Base-by-base conservation (phyloP, 2,797 vertebrate species). In the Spinibarbus caldwelli region DNA sequence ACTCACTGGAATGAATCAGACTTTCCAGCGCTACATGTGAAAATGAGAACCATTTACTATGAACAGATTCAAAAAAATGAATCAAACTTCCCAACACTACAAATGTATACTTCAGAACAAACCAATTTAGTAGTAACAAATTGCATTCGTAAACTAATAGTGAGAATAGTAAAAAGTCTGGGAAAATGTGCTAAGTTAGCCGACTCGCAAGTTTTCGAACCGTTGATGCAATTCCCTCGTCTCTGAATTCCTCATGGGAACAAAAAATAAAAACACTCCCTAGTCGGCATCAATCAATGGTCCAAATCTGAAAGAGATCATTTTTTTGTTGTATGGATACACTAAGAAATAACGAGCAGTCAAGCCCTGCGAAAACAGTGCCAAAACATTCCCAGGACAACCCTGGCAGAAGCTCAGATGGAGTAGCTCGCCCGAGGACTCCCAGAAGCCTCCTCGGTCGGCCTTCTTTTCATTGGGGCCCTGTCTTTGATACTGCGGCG, bases 391-490 rank as follows among this genome's bases (percentile, higher is more conserved):
- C 83, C 67, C 76, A 72, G 29, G 64, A 64, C 31, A 34, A 38
- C 47, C 38, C 34, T 84, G 77, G 70, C 70, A 59, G 19, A 75
- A 57, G 62, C 47, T 86, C 71, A 71, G 71, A 41, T 70, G 64
- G 31, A 47, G 79, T 43, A 36, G 66, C 67, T 72, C n/a, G 83
- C 78, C 78, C 36, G 34, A 87, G 72, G 62, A 45, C 52, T 49
- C 86, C 78, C 71, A 54, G 41, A 70, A 72, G 78, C 68, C 71
- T 85, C 78, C 68, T 80, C 64, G 36, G 19, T 57, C 47, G 19
- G 79, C 77, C 70, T 59, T 78, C 80, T 80, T 87, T 87, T 86
- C 64, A 84, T 78, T 57, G 62, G 81, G 68, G 86, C 64, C 45
- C 14, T 76, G 75, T 68, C 43, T 75, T 66, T 78, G 85, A 84